Evolutionary conservation across 2,888 invertebrate genomes (phyloP).

Genomic region (Lithophane leautieri): DNA sequence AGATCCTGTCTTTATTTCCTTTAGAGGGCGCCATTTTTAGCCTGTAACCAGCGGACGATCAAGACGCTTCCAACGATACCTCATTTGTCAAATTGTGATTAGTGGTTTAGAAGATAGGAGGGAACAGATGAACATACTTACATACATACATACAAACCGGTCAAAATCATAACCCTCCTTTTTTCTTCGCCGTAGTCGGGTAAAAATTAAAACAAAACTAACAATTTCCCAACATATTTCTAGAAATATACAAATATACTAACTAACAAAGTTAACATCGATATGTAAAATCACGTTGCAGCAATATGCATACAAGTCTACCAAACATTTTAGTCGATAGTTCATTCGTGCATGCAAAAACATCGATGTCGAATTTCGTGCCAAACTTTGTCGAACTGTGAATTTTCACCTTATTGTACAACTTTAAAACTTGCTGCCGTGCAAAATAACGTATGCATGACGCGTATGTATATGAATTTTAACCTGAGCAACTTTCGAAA

Average conservation of each 20-base stretch:
- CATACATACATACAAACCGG: too few species aligned
- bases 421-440: conserved; percentile 68
- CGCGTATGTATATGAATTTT: not conserved
- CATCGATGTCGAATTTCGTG: conserved; percentile 55
- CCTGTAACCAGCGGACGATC: too few species aligned
- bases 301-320: conserved; percentile 25
- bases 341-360: conserved; percentile 53
- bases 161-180: too few species aligned
- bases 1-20: too few species aligned
- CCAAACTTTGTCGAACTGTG: conserved; percentile 64
- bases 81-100: too few species aligned
- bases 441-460: conserved; percentile 26
- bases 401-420: conserved; percentile 80
- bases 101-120: too few species aligned
- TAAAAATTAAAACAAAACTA: not conserved
- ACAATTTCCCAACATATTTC: not conserved
- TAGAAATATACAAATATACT: conserved; percentile 4
- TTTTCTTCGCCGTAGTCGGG: too few species aligned
- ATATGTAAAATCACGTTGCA: conserved; percentile 43
- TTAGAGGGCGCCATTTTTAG: too few species aligned
- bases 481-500: not conserved
- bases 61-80: too few species aligned
- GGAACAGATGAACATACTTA: too few species aligned
- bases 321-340: conserved; percentile 47
- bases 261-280: conserved; percentile 16